Conservation (phyloP, 2,888 invertebrate species). For the Lottia scabra region DNA sequence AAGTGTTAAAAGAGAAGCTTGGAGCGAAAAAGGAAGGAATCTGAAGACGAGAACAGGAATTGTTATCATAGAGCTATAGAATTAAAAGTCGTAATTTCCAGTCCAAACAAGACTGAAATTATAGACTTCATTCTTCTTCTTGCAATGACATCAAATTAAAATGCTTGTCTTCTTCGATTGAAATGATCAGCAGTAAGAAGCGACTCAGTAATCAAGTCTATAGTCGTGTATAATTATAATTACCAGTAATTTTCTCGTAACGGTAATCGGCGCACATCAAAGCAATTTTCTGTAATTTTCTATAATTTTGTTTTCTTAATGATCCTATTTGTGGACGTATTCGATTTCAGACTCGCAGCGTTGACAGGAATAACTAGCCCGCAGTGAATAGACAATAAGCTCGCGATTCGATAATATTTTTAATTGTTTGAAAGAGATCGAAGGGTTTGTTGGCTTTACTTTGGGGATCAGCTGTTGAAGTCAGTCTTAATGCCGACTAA, state of each 20-base stretch:
- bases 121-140: conserved; percentile 2
- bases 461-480: no score
- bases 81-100: conserved; percentile 19
- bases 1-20: not conserved
- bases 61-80: conserved; percentile 12
- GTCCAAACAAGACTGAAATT: conserved; percentile 24
- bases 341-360: conserved; percentile 12
- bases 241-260: conserved; percentile 26
- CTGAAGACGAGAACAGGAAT: conserved; percentile 13
- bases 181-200: conserved; percentile 14
- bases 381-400: not conserved
- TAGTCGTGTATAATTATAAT: conserved; percentile 29
- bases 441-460: no score
- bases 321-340: conserved; percentile 21
- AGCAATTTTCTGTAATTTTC: conserved; percentile 33
- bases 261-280: conserved; percentile 28
- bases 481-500: no score
- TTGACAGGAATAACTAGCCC: conserved; percentile 15
- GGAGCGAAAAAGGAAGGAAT: conserved; percentile 11
- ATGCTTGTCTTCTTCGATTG: conserved; percentile 29
- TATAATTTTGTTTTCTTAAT: conserved; percentile 29
- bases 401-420: no score
- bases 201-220: conserved; percentile 18
- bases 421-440: no score
- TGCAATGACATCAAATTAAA: conserved; percentile 25